Base-by-base conservation (phyloP, 2,888 invertebrate genomes). In the Thalpophila matura region DNA sequence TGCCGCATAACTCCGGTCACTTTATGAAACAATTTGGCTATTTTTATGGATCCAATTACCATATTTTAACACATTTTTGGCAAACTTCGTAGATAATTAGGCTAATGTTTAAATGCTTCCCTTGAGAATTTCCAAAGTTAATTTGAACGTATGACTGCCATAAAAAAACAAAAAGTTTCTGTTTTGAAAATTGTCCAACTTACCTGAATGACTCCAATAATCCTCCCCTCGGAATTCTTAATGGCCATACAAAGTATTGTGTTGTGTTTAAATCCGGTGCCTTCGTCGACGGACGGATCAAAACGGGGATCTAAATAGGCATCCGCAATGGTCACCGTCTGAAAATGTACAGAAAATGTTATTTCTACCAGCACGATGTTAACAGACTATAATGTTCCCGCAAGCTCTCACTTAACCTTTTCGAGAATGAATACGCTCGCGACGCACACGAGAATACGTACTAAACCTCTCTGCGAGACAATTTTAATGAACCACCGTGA, bases 211-310 rank as follows among this genome's bases (percentile, higher is more conserved):
- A 99, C 99, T 56, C 99, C 99, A 84, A 99, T 98, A 79, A 99
- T 99, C 88, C 98, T 97, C 53, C 98, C 97, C 73, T 97, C 96
- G 1, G 99, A 98, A 92, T 99, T 99, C 93, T 98, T 98, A 85
- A 99, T 99, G 53, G 99, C 98, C 99, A 99, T 99, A 90, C 99
- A 99, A 27, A 99, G 96, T 78, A 99, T 98, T 72, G 97, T 98
- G 87, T 97, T 97, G 94, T 99, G 99, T 82, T 96, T 96, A 95
- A 99, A 99, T 65, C 96, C 96, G 37, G 96, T 96, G 53, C 96
- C 97, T 40, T 97, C 97, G 90, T 99, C 99, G 42, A 98, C 98
- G 33, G 97, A 96, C 1, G 97, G 96, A 93, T 99, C 99, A 93
- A 99, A 99, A 74, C 98, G 96, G 47, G 96, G 95, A 90, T 99